A percentile compares a stretch with the other conserved stretches of the same genome.
Conservation (phyloP, 1,140 invertebrate genomes). For the Brachionus rubens region DNA sequence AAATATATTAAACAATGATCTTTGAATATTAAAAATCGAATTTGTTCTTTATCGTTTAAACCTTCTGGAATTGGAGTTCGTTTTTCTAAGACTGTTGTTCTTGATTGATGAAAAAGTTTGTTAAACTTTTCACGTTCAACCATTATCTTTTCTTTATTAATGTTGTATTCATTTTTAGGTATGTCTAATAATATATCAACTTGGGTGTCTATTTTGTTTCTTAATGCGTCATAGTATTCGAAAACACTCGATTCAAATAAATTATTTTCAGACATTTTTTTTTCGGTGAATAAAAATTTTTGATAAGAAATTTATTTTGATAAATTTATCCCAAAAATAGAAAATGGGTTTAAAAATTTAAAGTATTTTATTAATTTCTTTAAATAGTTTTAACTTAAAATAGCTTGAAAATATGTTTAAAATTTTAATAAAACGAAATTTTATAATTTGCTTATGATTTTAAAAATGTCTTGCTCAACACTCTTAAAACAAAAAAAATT, state of each 20-base stretch:
- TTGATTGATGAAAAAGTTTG: neutral
- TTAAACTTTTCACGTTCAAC: neutral
- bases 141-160: slow-evolving; percentile 9
- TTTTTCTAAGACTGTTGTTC: neutral
- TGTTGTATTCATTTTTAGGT: neutral
- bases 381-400: no score
- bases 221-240: neutral
- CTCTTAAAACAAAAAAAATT: no score
- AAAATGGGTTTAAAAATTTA: no score
- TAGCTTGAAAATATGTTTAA: no score
- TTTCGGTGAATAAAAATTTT: no score
- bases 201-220: neutral
- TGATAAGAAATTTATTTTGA: no score
- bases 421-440: no score
- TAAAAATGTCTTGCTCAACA: no score
- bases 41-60: neutral
- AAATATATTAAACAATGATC: slow-evolving; percentile 4
- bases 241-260: neutral
- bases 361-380: no score
- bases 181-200: neutral
- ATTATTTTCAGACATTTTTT: no score
- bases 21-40: neutral
- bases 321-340: no score
- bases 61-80: neutral
- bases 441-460: no score